Evolutionary conservation across 1,140 invertebrate species (phyloP).

Genomic region (Pollicipes pollicipes): DNA sequence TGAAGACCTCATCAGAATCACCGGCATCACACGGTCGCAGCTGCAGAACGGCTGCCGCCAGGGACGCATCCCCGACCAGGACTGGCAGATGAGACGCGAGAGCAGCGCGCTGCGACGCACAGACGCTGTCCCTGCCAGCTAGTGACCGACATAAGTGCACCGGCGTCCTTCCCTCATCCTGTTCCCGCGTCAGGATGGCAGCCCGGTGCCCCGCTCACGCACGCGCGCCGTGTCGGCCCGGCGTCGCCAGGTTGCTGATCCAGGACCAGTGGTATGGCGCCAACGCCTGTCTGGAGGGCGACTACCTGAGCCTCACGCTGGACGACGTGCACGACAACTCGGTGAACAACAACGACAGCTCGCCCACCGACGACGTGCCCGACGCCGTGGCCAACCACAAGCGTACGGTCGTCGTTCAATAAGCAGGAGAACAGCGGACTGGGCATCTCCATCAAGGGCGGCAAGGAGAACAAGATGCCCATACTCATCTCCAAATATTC

Average conservation of each 20-base stretch:
- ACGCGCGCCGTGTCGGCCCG: background rate
- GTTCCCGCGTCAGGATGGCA: too few species aligned
- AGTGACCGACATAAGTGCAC: too few species aligned
- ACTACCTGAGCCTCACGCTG: constrained; percentile 74
- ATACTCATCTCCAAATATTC: constrained; percentile 96
- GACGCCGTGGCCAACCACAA: constrained; percentile 83
- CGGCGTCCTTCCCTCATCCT: too few species aligned
- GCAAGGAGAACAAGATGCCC: constrained; percentile 96
- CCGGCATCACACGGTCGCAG: too few species aligned
- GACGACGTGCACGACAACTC: constrained; percentile 57
- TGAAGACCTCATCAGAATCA: too few species aligned
- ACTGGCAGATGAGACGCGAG: too few species aligned
- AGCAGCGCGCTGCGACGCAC: too few species aligned
- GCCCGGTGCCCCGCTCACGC: too few species aligned
- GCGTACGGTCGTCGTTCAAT: constrained; percentile 71
- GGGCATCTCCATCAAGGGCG: constrained; percentile 90
- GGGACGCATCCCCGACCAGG: too few species aligned
- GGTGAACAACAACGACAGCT: constrained; percentile 13
- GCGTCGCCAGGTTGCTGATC: constrained; percentile 70
- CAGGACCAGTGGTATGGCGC: constrained; percentile 86
- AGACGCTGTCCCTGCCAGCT: too few species aligned
- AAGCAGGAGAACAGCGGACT: constrained; percentile 94
- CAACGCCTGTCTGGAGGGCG: constrained; percentile 76
- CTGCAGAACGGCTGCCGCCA: too few species aligned
- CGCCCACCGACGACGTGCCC: constrained; percentile 34